Evolutionary conservation across 2,113 vertebrate species (phyloP).

Genomic region (Sceloporus tristichus): DNA sequence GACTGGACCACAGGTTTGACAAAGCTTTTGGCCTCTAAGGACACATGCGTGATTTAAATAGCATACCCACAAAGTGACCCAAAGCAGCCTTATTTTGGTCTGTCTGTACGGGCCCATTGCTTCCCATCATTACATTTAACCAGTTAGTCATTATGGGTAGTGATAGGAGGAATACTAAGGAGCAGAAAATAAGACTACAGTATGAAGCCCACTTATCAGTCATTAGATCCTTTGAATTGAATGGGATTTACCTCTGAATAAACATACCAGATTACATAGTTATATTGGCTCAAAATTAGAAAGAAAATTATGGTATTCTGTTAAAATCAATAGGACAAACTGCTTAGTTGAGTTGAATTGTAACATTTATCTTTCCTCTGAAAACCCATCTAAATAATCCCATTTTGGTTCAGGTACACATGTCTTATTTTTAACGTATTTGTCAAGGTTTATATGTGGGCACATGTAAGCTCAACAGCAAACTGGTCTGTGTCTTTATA

Average conservation of each 20-base stretch:
- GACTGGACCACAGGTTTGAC: too few relatives aligned
- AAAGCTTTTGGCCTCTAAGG: too few relatives aligned
- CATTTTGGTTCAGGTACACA: background rate
- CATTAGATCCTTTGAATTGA: background rate
- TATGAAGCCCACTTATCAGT: background rate
- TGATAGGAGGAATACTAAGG: background rate
- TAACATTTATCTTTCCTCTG: background rate
- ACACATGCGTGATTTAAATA: too few relatives aligned
- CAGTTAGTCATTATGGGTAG: background rate
- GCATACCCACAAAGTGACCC: too few relatives aligned
- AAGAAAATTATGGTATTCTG: background rate
- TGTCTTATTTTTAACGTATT: too few relatives aligned
- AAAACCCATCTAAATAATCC: accelerated
- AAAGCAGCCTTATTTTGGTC: too few relatives aligned
- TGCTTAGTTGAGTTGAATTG: background rate
- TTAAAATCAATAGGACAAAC: background rate
- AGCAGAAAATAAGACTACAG: background rate
- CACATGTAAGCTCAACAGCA: background rate
- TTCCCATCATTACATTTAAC: background rate
- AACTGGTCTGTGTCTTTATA: background rate
- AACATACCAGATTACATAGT: background rate
- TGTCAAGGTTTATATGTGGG: background rate
- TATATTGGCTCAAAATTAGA: background rate
- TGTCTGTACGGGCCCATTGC: background rate
- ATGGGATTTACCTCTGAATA: background rate